Evolutionary conservation across 2,888 invertebrate species (phyloP), one percentile per base, ranked within the genome.

Genomic region (Torymus tubicola): DNA sequence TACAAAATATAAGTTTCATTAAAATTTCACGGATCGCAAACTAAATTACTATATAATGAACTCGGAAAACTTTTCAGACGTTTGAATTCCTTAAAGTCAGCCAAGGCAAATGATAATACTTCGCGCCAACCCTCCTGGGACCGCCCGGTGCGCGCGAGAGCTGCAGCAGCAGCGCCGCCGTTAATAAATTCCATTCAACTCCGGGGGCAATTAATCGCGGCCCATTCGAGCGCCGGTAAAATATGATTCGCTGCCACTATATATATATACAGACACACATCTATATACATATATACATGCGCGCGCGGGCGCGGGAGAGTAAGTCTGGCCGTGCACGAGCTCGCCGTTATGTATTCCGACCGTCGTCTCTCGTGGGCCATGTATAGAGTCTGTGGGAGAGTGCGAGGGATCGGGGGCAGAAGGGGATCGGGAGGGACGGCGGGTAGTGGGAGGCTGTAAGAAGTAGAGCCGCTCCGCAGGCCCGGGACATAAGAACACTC

Each of bases 401-500:
- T 14, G 16, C 14, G 14, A 18, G 24, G 14, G 21, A 1, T 24
- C 64, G 12, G 57, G n/a, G 8, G 77, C 42, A 57, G 10, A 13
- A 55, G 52, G 55, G 67, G 72, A 68, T n/a, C 80, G 70, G 63
- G 80, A 8, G 2, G 31, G 31, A 3, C 70, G 78, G 57, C 75
- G 79, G 79, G 82, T 74, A 80, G 80, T n/a, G 75, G 82, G 73
- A 71, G 83, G 85, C 85, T 84, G 84, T 86, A 87, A 87, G 87
- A 86, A 85, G 85, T 83, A 83, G 83, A 84, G 87, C 86, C 87
- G 84, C 87, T 55, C 67, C 53, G 60, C 24, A 61, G 61, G 86
- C 87, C 87, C 85, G 88, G 87, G 89, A 89, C 90, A 89, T 90
- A 90, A 90, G 90, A 90, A 90, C 89, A 68, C 71, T 77, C 77